A percentile compares a stretch with the other conserved stretches of the same genome.
phyloP scores from a whole-genome alignment of 1,140 invertebrate genomes.

The Hydropsyche tenuis region DNA sequence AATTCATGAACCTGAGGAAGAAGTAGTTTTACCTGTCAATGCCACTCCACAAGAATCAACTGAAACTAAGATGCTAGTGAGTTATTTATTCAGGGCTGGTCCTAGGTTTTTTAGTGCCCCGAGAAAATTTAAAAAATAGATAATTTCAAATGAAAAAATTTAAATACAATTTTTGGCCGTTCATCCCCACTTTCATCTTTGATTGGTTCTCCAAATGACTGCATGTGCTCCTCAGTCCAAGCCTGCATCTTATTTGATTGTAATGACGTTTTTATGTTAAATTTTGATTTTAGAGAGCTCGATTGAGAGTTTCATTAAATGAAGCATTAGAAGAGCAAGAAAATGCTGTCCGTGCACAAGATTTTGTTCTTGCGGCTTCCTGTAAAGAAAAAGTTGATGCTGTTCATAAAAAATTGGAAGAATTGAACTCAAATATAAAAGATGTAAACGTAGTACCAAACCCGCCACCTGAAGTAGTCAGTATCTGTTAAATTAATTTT shows the following conservation, averaged over 20 bases:
- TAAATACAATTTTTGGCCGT: neutral
- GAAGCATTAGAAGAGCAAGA: conserved; percentile 61
- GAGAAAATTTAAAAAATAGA: too few species aligned
- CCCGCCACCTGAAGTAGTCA: conserved; percentile 52
- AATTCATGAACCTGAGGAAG: conserved; percentile 56
- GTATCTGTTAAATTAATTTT: conserved; percentile 28
- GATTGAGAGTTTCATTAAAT: conserved; percentile 59
- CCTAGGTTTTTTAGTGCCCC: too few species aligned
- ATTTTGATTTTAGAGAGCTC: conserved; percentile 56
- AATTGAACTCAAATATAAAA: conserved; percentile 54
- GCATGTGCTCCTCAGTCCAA: too few species aligned
- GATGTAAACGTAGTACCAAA: conserved; percentile 46
- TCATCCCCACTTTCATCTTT: too few species aligned
- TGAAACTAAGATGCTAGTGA: conserved; percentile 57
- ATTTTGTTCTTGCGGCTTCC: conserved; percentile 58
- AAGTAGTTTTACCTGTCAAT: conserved; percentile 42
- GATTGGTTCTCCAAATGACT: too few species aligned
- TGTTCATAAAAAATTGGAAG: conserved; percentile 58
- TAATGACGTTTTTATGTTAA: too few species aligned
- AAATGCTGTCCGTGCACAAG: conserved; percentile 59
- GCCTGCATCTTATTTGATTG: too few species aligned
- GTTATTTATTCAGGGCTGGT: too few species aligned
- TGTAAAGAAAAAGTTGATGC: conserved; percentile 61
- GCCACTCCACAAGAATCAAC: conserved; percentile 52
- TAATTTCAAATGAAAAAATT: too few species aligned